Evolutionary conservation across 2,888 invertebrate species (phyloP).

Genomic region (Cheilosia vernalis): DNA sequence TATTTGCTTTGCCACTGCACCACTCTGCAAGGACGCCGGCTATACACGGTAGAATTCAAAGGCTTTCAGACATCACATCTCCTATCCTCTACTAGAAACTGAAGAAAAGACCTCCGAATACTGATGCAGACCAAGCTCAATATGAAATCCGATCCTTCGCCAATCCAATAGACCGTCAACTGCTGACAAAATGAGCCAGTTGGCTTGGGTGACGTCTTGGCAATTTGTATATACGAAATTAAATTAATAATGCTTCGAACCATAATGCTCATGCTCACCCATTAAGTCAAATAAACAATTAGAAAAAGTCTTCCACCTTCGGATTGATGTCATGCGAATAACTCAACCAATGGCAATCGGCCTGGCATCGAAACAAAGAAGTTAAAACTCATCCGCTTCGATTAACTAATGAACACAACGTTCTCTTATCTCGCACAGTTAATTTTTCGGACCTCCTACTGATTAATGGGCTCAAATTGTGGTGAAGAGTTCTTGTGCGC

Average conservation of each 20-base stretch:
- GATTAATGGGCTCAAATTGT: slow-evolving; percentile 77
- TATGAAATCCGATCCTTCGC: too few species aligned
- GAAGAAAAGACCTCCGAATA: too few species aligned
- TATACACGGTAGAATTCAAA: too few species aligned
- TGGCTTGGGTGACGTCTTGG: neutral
- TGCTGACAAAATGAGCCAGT: neutral
- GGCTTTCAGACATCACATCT: too few species aligned
- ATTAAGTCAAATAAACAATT: neutral
- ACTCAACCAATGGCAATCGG: neutral
- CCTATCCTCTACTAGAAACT: too few species aligned
- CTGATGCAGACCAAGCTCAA: too few species aligned
- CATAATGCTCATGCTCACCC: neutral
- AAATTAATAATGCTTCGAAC: neutral
- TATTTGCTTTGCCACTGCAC: too few species aligned
- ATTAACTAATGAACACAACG: slow-evolving; percentile 74
- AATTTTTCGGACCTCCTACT: slow-evolving; percentile 77
- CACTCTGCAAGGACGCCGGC: too few species aligned
- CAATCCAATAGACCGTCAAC: too few species aligned
- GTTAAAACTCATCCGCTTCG: slow-evolving; percentile 66
- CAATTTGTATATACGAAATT: neutral
- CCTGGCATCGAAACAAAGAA: neutral
- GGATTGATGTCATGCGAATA: slow-evolving; percentile 25
- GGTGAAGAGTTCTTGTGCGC: slow-evolving; percentile 66
- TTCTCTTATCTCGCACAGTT: slow-evolving; percentile 76
- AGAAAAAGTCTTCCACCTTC: slow-evolving; percentile 2